These are phyloP conservation scores for Sebastes ruberrimus DNA, from an alignment of 2,797 vertebrate genomes.

Conservation along the genomic window DNA sequence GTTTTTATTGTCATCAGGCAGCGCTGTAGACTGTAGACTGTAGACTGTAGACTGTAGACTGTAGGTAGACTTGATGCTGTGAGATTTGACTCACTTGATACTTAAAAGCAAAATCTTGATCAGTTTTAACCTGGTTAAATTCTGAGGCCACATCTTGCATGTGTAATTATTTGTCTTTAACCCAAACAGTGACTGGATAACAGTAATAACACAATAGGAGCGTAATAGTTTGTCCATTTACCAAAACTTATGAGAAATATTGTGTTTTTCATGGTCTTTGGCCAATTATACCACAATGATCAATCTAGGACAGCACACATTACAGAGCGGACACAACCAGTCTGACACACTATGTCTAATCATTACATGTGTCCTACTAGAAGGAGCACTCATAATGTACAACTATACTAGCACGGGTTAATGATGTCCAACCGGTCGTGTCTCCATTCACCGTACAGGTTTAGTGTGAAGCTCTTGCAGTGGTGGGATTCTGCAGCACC, in stretches of 20 bases:
- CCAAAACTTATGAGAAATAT: neutral
- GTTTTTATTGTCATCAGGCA: neutral
- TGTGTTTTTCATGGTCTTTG: neutral
- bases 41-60: neutral
- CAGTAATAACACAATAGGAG: neutral
- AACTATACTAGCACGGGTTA: constrained; percentile 18
- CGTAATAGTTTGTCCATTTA: neutral
- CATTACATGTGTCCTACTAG: constrained; percentile 29
- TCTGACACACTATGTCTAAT: constrained; percentile 35
- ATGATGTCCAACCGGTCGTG: constrained; percentile 9
- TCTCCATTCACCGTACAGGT: neutral
- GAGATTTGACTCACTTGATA: neutral
- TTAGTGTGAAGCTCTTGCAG: neutral
- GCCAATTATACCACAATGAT: neutral
- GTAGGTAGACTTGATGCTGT: neutral
- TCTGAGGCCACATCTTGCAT: neutral
- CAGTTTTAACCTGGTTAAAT: neutral
- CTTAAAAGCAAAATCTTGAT: neutral
- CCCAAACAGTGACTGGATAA: no score
- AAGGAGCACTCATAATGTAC: neutral
- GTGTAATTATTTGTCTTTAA: neutral
- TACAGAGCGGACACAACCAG: neutral
- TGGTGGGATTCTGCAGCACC: neutral
- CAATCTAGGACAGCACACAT: neutral
- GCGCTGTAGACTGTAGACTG: neutral